Conservation (phyloP, 2,113 vertebrate genomes). For the Dunckerocampus dactyliophorus region DNA sequence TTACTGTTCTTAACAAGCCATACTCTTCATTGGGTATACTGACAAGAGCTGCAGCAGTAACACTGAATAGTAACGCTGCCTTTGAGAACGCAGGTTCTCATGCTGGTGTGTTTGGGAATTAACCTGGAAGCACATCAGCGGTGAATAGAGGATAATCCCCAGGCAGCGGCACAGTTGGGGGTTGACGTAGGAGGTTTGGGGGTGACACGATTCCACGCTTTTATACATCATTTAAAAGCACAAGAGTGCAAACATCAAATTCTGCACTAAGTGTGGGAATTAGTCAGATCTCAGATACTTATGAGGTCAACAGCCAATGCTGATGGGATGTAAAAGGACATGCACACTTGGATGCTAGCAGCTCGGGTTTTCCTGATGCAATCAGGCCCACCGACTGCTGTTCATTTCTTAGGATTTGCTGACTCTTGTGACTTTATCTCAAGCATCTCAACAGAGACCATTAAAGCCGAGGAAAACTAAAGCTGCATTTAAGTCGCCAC, state of each 20-base stretch:
- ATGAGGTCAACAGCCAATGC: neutral
- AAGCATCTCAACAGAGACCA: neutral
- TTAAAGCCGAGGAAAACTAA: neutral
- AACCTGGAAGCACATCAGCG: conserved; percentile 12
- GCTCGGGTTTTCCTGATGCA: too few relatives aligned
- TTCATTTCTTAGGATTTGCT: neutral
- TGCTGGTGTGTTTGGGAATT: conserved; percentile 27
- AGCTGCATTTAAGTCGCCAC: neutral
- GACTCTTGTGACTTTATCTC: neutral
- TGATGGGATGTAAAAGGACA: neutral
- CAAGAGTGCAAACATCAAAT: neutral
- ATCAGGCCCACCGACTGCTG: too few relatives aligned
- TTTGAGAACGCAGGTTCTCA: neutral
- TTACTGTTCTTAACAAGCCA: too few relatives aligned
- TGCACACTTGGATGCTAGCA: too few relatives aligned
- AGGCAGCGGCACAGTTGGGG: neutral
- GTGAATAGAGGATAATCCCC: conserved; percentile 15
- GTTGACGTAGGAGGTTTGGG: neutral
- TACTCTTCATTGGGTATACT: too few relatives aligned
- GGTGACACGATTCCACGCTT: neutral
- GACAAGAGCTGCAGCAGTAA: too few relatives aligned
- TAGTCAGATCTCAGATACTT: neutral
- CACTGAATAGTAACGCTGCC: neutral
- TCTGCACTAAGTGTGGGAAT: neutral
- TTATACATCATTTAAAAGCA: neutral